phyloP scores from a whole-genome alignment of 2,797 vertebrate species.

The Leucoraja ocellata region DNA sequence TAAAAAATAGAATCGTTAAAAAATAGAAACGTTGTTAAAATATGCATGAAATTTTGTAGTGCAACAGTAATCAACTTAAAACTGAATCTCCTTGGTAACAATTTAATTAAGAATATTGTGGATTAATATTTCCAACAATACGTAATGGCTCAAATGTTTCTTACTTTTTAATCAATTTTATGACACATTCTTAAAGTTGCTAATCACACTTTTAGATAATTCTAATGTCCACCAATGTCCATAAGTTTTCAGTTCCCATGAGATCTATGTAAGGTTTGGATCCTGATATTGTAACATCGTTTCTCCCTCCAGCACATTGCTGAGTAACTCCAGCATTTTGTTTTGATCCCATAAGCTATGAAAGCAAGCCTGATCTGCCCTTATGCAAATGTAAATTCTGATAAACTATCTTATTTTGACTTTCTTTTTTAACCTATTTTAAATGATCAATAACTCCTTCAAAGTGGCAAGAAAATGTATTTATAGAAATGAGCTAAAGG shows the following conservation, averaged over 20 bases:
- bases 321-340: no score
- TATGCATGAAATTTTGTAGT: background rate
- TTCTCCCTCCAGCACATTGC: no score
- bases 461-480: background rate
- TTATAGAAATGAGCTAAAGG: background rate
- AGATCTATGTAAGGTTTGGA: no score
- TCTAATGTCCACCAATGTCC: background rate
- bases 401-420: no score
- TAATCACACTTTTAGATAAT: background rate
- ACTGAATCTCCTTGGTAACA: background rate
- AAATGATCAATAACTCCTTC: background rate
- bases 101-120: background rate
- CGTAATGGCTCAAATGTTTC: background rate
- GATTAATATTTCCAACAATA: background rate
- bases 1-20: no score
- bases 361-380: no score
- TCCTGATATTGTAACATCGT: no score
- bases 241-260: no score
- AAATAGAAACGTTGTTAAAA: background rate
- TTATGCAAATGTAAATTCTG: no score
- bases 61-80: background rate
- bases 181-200: background rate
- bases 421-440: background rate
- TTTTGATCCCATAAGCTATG: no score
- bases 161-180: background rate